phyloP scores from a whole-genome alignment of 1,140 invertebrate genomes.

The Calliopsis andreniformis region DNA sequence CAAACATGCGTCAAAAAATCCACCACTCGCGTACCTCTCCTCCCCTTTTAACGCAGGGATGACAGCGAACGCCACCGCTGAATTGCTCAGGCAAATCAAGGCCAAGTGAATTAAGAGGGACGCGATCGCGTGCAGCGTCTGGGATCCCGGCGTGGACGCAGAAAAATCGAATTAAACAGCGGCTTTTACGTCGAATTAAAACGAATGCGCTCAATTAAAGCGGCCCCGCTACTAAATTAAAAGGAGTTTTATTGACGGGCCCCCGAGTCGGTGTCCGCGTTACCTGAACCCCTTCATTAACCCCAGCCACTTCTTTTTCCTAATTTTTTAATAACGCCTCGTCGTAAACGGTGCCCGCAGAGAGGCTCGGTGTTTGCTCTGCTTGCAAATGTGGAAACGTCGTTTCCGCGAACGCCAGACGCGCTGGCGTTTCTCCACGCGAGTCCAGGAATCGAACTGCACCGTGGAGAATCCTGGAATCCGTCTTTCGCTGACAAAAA shows the following conservation, averaged over 20 bases:
- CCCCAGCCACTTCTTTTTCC: background rate
- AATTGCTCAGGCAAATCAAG: conserved; percentile 29
- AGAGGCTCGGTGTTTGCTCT: no score
- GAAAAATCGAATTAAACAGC: conserved; percentile 48
- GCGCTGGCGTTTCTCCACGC: no score
- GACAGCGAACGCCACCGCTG: background rate
- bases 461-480: background rate
- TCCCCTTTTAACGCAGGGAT: background rate
- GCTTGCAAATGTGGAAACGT: no score
- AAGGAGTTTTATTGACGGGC: conserved; percentile 72
- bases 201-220: conserved; percentile 54
- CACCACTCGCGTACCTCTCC: background rate
- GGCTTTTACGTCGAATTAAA: conserved; percentile 50
- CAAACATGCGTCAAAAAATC: no score
- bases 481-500: conserved; percentile 1
- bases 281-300: conserved; percentile 34
- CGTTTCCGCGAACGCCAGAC: no score
- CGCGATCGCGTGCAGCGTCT: background rate
- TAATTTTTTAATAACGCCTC: background rate
- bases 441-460: background rate
- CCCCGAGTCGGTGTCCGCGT: conserved; percentile 44
- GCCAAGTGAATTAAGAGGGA: background rate
- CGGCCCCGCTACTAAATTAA: conserved; percentile 60
- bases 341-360: background rate
- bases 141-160: conserved; percentile 31